Conservation (phyloP, 2,888 invertebrate genomes). For the Brachycybe producta region DNA sequence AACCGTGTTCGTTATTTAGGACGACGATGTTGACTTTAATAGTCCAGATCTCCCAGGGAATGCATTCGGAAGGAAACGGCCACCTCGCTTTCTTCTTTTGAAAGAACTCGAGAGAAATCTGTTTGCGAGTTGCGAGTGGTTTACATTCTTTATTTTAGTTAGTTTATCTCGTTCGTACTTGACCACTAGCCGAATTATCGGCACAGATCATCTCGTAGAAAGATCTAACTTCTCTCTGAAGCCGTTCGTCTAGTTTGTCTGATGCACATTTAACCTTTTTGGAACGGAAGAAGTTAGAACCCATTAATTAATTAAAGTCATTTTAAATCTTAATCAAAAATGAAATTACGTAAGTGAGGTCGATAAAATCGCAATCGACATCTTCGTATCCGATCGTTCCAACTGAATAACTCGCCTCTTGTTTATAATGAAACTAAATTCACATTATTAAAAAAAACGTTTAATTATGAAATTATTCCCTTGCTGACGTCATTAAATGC, state of each 20-base stretch:
- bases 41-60: conserved; percentile 99
- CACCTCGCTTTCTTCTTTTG: conserved; percentile 79
- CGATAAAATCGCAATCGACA: conserved; percentile 94
- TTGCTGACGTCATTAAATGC: not conserved
- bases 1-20: conserved; percentile 63
- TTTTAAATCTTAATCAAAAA: too few species aligned
- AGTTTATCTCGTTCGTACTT: conserved; percentile 31
- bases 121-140: conserved; percentile 1
- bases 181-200: too few species aligned
- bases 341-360: conserved; percentile 84
- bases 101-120: conserved; percentile 86
- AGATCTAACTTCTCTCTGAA: conserved; percentile 56
- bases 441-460: not conserved
- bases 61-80: conserved; percentile 79
- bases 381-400: conserved; percentile 92
- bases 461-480: not conserved
- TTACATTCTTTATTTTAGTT: not conserved
- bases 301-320: too few species aligned
- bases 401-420: conserved; percentile 87
- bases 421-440: conserved; percentile 67
- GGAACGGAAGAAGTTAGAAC: too few species aligned
- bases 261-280: conserved; percentile 77
- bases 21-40: conserved; percentile 77
- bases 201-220: too few species aligned
- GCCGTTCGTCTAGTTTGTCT: conserved; percentile 35